Evolutionary conservation across 2,888 invertebrate species (phyloP).

Genomic region (Hydropsyche betteni): DNA sequence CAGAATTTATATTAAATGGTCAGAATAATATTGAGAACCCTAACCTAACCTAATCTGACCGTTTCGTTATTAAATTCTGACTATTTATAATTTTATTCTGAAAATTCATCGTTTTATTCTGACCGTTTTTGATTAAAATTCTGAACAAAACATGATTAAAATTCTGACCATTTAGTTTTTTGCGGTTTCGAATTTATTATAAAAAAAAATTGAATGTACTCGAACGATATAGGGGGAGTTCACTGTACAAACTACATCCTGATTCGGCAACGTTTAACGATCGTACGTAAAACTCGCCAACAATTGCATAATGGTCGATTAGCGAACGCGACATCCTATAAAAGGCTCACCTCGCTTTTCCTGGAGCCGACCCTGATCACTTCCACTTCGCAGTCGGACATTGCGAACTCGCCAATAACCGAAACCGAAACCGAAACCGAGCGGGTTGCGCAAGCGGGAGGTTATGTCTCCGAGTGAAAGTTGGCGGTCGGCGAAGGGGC

Average conservation of each 20-base stretch:
- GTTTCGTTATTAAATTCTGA: no score
- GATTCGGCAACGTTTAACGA: neutral
- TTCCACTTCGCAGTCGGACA: conserved; percentile 56
- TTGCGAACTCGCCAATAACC: conserved; percentile 44
- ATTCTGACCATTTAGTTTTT: no score
- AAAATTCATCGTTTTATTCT: no score
- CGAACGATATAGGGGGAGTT: no score
- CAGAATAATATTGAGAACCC: no score
- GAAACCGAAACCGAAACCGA: neutral
- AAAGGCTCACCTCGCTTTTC: conserved; percentile 84
- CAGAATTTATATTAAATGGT: no score
- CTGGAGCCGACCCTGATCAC: conserved; percentile 81
- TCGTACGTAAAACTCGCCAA: neutral
- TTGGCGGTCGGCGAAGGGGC: conserved; percentile 17
- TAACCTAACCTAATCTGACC: no score
- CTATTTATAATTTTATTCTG: no score
- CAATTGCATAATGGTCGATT: conserved; percentile 37
- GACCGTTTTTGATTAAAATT: no score
- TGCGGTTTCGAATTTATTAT: no score
- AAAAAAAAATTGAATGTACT: no score
- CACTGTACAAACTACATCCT: neutral
- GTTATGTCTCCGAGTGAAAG: neutral
- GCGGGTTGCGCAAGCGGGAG: conserved; percentile 14
- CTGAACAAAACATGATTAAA: no score
- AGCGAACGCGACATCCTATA: conserved; percentile 34